A percentile compares a stretch with the other conserved stretches of the same genome.
phyloP scores from a whole-genome alignment of 2,113 vertebrate genomes.

The Baryphthengus martii region DNA sequence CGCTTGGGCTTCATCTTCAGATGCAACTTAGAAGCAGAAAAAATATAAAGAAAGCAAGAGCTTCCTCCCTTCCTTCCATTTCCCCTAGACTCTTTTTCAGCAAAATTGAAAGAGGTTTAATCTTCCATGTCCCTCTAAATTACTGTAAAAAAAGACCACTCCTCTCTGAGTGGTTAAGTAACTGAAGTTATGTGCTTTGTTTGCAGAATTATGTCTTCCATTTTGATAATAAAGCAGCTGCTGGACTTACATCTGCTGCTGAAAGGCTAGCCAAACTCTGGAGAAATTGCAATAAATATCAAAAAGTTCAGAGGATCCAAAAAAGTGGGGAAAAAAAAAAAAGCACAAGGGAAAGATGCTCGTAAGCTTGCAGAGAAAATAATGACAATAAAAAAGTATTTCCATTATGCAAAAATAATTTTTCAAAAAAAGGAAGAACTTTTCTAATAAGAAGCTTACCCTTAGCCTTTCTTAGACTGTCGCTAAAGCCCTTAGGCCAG shows the following conservation, averaged over 20 bases:
- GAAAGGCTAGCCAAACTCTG: neutral
- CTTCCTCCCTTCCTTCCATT: neutral
- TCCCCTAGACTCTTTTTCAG: neutral
- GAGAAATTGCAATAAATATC: neutral
- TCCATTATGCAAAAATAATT: neutral
- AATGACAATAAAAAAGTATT: neutral
- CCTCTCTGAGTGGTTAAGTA: neutral
- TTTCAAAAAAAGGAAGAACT: fast-evolving
- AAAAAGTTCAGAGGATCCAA: neutral
- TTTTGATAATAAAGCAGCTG: neutral
- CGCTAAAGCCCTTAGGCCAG: neutral
- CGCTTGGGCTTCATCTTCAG: neutral
- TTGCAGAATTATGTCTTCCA: neutral
- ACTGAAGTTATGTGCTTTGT: neutral
- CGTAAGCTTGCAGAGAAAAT: neutral
- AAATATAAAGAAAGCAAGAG: neutral
- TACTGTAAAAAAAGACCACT: neutral
- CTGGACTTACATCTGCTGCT: neutral
- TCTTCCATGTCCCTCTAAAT: neutral
- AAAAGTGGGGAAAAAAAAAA: neutral
- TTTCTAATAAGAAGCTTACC: neutral
- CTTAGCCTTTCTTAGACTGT: neutral
- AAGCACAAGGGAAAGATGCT: neutral
- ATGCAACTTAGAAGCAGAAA: neutral
- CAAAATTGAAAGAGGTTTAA: neutral